These are phyloP conservation scores for Hirtodrosophila alboralis DNA, from an alignment of 2,888 invertebrate genomes.

Conservation along the genomic window DNA sequence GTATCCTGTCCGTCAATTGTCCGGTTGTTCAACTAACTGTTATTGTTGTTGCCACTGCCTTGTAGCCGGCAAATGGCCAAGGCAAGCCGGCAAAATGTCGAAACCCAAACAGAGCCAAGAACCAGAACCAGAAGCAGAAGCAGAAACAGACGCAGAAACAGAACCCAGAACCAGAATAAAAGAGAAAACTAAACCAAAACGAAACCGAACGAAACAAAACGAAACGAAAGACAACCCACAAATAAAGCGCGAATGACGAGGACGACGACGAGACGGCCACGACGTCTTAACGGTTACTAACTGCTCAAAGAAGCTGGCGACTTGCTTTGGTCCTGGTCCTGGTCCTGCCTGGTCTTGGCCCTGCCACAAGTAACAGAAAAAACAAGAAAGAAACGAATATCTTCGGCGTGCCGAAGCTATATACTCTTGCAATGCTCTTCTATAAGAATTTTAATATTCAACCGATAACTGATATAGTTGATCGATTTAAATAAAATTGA, in stretches of 20 bases:
- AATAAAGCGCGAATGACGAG: constrained; percentile 47
- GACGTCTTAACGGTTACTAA: constrained; percentile 83
- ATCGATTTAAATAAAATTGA: too few relatives aligned
- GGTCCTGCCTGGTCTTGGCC: constrained; percentile 3
- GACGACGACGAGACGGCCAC: constrained; percentile 73
- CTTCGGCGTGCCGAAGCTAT: too few relatives aligned
- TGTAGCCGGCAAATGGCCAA: constrained; percentile 29
- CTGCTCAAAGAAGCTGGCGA: constrained; percentile 76
- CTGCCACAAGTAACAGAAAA: not conserved
- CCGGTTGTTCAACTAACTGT: constrained; percentile 34
- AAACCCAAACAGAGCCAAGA: constrained; percentile 37
- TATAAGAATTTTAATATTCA: too few relatives aligned
- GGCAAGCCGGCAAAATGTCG: constrained; percentile 40
- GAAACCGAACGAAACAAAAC: constrained; percentile 13
- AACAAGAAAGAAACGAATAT: too few relatives aligned
- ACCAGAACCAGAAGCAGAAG: constrained; percentile 1
- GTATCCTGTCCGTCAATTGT: constrained; percentile 22
- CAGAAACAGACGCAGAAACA: constrained; percentile 22
- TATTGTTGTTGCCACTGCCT: constrained; percentile 32
- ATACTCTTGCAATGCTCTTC: too few relatives aligned
- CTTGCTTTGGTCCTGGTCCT: constrained; percentile 39
- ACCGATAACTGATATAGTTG: too few relatives aligned
- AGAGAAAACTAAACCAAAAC: constrained; percentile 3
- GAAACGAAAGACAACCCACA: constrained; percentile 30
- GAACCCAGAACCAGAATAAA: constrained; percentile 3